Conservation (phyloP, 1,140 invertebrate genomes). For the Steinernema feltiae region DNA sequence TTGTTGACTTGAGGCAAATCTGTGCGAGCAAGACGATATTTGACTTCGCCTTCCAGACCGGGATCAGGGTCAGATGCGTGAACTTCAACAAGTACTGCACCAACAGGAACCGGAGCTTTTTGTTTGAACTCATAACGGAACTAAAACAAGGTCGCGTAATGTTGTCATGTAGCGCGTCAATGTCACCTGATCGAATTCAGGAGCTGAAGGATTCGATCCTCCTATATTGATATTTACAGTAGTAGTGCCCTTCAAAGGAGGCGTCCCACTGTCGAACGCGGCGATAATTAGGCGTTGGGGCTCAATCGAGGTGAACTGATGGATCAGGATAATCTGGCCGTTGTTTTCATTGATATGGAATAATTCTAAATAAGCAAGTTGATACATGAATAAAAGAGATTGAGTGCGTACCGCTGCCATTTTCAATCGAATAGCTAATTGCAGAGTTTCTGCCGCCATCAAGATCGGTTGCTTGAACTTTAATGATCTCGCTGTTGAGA, state of each 20-base stretch:
- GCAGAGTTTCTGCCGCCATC: slow-evolving; percentile 39
- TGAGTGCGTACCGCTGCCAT: neutral
- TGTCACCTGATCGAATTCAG: slow-evolving; percentile 45
- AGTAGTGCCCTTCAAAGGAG: slow-evolving; percentile 26
- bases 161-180: too few relatives aligned
- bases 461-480: slow-evolving; percentile 34
- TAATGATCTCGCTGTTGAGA: slow-evolving; percentile 33
- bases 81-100: slow-evolving; percentile 30
- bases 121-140: slow-evolving; percentile 34
- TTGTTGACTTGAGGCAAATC: slow-evolving; percentile 9
- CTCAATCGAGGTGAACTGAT: slow-evolving; percentile 15
- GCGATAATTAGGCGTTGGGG: slow-evolving; percentile 11
- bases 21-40: slow-evolving; percentile 32
- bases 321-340: slow-evolving; percentile 30
- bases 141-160: slow-evolving; percentile 31
- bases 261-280: slow-evolving; percentile 36
- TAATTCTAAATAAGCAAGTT: neutral
- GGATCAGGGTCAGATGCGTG: slow-evolving; percentile 44
- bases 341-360: slow-evolving; percentile 39
- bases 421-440: slow-evolving; percentile 30
- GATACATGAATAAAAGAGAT: neutral
- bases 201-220: slow-evolving; percentile 40
- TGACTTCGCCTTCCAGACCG: slow-evolving; percentile 39
- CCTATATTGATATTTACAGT: slow-evolving; percentile 27
- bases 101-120: slow-evolving; percentile 32